These are phyloP conservation scores for Acrossocheilus wenchowensis DNA, from an alignment of 2,797 vertebrate species.

Conservation along the genomic window DNA sequence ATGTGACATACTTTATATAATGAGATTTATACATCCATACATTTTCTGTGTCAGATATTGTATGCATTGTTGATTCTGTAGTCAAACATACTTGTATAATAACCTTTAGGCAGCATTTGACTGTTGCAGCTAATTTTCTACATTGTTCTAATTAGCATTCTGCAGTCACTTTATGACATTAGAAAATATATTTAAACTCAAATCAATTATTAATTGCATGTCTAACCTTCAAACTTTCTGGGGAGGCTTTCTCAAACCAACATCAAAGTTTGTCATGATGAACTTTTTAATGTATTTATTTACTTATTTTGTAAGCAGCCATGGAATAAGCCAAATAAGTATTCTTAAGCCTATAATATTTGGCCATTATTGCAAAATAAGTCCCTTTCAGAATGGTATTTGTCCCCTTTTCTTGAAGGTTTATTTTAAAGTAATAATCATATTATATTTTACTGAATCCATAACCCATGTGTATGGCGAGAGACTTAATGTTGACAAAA, in stretches of 20 bases:
- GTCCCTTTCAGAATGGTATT: not conserved
- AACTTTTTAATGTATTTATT: not conserved
- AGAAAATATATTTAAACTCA: not conserved
- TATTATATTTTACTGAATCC: not conserved
- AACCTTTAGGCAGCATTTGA: not conserved
- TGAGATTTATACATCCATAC: not conserved
- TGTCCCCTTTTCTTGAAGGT: not conserved
- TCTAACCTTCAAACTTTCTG: not conserved
- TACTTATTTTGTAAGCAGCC: not conserved
- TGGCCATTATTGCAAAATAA: not conserved
- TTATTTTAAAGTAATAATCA: not conserved
- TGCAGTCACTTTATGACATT: not conserved
- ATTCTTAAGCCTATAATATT: not conserved
- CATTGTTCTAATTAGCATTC: not conserved
- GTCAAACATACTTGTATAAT: not conserved
- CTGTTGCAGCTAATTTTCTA: not conserved
- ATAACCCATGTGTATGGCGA: not conserved
- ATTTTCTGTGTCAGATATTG: not conserved
- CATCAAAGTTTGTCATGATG: not conserved
- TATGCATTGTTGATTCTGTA: not conserved
- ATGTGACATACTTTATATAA: too few relatives aligned
- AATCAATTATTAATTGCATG: conserved; percentile 2
- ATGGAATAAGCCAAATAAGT: not conserved
- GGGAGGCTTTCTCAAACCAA: too few relatives aligned
- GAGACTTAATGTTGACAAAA: not conserved